phyloP scores from a whole-genome alignment of 1,140 invertebrate species.

The Oryctes rhinoceros region DNA sequence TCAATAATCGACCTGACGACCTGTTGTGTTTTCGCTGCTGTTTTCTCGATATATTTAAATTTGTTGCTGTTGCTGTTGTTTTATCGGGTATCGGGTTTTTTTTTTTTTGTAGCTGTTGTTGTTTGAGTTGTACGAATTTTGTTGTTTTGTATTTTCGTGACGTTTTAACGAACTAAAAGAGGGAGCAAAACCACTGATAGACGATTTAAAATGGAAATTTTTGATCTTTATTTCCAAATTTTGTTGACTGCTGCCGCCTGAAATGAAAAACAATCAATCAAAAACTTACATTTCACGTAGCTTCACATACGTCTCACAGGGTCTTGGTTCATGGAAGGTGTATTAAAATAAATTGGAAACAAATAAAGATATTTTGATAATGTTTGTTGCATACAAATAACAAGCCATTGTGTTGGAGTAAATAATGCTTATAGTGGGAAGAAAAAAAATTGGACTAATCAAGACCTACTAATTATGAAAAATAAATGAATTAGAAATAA shows the following conservation, averaged over 20 bases:
- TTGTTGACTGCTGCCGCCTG: conserved; percentile 63
- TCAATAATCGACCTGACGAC: background rate
- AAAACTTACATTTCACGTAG: conserved; percentile 47
- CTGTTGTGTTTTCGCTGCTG: too few relatives aligned
- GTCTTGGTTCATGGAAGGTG: conserved; percentile 55
- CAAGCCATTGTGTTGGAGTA: too few relatives aligned
- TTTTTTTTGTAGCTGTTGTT: background rate
- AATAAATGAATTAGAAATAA: too few relatives aligned
- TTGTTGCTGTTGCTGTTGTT: background rate
- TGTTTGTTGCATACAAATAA: too few relatives aligned
- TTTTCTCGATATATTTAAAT: too few relatives aligned
- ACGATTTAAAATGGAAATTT: conserved; percentile 62
- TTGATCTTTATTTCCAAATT: conserved; percentile 66
- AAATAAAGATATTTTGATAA: background rate
- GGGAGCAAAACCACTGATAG: conserved; percentile 54
- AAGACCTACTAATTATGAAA: too few relatives aligned
- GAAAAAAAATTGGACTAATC: too few relatives aligned
- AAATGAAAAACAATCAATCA: conserved; percentile 63
- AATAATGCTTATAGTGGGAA: too few relatives aligned
- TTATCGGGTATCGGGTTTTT: background rate
- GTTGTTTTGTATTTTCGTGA: background rate
- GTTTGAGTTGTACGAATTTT: background rate
- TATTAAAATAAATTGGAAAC: conserved; percentile 18
- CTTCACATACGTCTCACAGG: conserved; percentile 52
- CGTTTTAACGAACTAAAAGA: conserved; percentile 23